These are phyloP conservation scores for Procapra przewalskii DNA, from an alignment of 2,113 vertebrate species.

Conservation along the genomic window DNA sequence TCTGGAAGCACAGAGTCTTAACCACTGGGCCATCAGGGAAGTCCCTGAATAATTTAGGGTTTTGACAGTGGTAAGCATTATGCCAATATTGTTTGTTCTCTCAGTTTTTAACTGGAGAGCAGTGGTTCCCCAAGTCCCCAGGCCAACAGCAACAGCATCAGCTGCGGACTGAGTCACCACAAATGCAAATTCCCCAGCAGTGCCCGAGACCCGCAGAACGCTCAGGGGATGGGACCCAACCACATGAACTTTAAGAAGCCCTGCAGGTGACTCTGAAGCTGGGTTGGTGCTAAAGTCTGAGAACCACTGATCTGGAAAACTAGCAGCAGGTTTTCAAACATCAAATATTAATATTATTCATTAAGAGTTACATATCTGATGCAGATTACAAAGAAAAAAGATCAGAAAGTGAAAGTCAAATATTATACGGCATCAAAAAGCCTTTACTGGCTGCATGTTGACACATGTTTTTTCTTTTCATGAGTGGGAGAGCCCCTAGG, in stretches of 20 bases:
- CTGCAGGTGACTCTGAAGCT: not conserved
- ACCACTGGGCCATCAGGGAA: not conserved
- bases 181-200: too few relatives aligned
- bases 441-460: not conserved
- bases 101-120: not conserved
- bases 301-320: not conserved
- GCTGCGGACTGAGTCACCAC: not conserved
- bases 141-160: not conserved
- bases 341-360: not conserved
- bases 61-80: not conserved
- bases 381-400: not conserved
- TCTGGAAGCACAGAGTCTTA: not conserved
- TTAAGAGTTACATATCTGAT: not conserved
- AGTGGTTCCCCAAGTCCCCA: not conserved
- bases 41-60: not conserved
- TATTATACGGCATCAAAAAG: not conserved
- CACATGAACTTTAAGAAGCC: not conserved
- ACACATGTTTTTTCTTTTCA: not conserved
- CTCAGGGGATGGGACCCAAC: not conserved
- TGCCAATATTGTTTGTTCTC: not conserved
- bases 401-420: not conserved
- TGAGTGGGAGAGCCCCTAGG: not conserved
- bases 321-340: not conserved
- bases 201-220: not conserved
- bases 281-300: not conserved